Conservation (phyloP, 2,797 vertebrate genomes). For the Darevskia mixta region DNA sequence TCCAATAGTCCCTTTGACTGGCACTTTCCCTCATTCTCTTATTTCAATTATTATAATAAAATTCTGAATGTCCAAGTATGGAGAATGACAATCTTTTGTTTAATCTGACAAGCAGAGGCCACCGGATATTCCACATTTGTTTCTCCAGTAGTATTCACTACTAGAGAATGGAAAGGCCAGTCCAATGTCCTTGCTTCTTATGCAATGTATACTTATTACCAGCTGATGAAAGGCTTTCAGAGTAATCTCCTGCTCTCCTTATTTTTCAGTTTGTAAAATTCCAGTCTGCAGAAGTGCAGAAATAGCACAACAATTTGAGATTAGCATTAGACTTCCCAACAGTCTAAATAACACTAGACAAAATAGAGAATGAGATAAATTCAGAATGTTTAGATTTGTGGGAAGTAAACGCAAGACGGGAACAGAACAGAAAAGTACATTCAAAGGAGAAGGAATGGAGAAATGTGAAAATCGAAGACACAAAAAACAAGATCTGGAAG, state of each 20-base stretch:
- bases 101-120: slow-evolving; percentile 6
- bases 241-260: background rate
- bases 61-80: background rate
- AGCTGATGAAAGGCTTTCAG: slow-evolving; percentile 17
- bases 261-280: slow-evolving; percentile 9
- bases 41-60: background rate
- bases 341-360: background rate
- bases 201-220: background rate
- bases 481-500: background rate
- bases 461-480: background rate
- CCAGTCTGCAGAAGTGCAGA: background rate
- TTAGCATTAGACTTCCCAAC: background rate
- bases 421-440: background rate
- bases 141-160: slow-evolving; percentile 1
- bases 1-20: background rate
- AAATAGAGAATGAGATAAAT: background rate
- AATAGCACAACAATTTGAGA: background rate
- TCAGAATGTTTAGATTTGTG: background rate
- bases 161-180: background rate
- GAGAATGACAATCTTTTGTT: background rate
- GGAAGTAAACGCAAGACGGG: background rate
- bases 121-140: background rate
- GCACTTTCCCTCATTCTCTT: background rate
- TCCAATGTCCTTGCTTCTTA: background rate
- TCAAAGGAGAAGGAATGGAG: background rate